A percentile compares a stretch with the other conserved stretches of the same genome.
Evolutionary conservation across 1,140 invertebrate genomes (phyloP).

Genomic region (Paracyclopina nana): DNA sequence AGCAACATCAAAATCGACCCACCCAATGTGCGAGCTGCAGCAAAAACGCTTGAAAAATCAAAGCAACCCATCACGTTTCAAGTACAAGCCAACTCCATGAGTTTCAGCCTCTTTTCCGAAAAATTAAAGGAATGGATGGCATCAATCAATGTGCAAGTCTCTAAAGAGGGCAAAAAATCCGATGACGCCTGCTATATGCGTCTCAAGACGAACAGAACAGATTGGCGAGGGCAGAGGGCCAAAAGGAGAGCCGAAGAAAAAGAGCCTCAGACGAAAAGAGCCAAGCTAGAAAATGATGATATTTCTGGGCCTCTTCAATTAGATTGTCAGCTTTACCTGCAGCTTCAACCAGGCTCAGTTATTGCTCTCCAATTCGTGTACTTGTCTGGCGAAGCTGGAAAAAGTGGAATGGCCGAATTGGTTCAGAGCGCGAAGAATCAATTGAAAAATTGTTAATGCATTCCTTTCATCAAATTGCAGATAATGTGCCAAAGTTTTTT

Average conservation of each 20-base stretch:
- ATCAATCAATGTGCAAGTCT: background rate
- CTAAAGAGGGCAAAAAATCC: background rate
- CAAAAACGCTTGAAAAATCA: background rate
- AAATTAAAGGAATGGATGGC: background rate
- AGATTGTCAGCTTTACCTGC: background rate
- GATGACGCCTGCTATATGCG: background rate
- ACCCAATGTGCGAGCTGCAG: background rate
- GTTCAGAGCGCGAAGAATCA: background rate
- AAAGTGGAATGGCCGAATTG: background rate
- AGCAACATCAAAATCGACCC: background rate
- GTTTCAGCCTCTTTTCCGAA: background rate
- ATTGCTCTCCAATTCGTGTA: background rate
- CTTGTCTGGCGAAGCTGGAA: background rate
- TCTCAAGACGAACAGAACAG: background rate
- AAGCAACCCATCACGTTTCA: background rate
- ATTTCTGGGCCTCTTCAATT: background rate
- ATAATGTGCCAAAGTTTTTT: constrained; percentile 7
- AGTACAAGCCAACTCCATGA: background rate
- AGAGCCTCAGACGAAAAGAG: background rate
- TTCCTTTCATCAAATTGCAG: background rate
- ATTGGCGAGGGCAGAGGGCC: background rate
- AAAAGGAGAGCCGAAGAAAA: background rate
- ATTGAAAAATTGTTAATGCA: background rate
- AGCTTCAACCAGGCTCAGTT: background rate
- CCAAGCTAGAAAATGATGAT: background rate